Evolutionary conservation across 2,888 invertebrate species (phyloP).

Genomic region (Rotaria sp.): DNA sequence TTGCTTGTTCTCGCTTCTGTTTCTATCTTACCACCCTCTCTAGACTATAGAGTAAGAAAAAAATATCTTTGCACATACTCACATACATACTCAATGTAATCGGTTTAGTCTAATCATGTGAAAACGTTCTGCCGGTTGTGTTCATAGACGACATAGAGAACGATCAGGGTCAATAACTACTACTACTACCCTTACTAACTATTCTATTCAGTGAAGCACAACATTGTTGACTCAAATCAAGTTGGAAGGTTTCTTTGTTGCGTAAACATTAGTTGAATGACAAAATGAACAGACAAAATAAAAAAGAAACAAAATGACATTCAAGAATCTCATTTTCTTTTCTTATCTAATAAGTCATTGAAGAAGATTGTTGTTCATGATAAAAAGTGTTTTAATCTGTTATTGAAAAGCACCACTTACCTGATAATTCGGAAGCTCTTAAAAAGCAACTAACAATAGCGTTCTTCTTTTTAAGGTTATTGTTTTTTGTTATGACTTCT

Average conservation of each 20-base stretch:
- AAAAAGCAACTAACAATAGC: too few relatives aligned
- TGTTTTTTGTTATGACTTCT: not conserved
- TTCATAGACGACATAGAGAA: not conserved
- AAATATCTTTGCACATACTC: not conserved
- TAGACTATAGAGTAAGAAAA: not conserved
- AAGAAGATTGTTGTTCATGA: not conserved
- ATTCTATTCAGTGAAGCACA: not conserved
- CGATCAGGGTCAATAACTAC: not conserved
- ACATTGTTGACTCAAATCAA: not conserved
- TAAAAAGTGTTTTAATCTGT: not conserved
- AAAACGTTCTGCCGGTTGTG: not conserved
- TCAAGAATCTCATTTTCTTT: not conserved
- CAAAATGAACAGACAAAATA: not conserved
- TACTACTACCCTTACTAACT: not conserved
- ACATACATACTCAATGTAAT: not conserved
- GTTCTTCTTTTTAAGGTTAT: too few relatives aligned
- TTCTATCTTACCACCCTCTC: not conserved
- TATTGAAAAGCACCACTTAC: not conserved
- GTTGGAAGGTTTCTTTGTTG: not conserved
- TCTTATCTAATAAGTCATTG: not conserved
- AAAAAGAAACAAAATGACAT: not conserved
- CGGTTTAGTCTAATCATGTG: not conserved
- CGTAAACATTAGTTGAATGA: not conserved
- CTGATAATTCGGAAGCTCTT: not conserved
- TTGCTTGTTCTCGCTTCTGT: not conserved